These are phyloP conservation scores for Ia io DNA, from an alignment of 2,113 vertebrate genomes.

Conservation along the genomic window DNA sequence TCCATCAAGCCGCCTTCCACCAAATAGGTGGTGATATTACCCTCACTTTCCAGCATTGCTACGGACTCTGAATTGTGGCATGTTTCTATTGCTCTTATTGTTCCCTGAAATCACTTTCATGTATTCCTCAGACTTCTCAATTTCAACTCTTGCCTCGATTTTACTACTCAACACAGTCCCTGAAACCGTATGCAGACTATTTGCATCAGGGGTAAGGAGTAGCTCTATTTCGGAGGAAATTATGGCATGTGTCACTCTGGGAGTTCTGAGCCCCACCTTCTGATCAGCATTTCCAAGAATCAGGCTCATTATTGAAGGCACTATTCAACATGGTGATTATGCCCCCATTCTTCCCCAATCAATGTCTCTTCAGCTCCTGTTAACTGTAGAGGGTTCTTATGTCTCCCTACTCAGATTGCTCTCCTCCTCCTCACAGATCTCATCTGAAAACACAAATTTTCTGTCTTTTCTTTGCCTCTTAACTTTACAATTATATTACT, in stretches of 20 bases:
- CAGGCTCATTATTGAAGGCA: conserved; percentile 13
- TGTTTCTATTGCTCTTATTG: background rate
- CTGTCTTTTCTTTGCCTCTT: conserved; percentile 62
- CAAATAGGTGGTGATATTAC: background rate
- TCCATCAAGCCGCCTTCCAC: background rate
- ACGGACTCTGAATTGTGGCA: fast-evolving
- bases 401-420: conserved; percentile 27
- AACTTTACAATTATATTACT: conserved; percentile 60
- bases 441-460: conserved; percentile 73
- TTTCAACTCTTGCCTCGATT: background rate
- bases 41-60: background rate
- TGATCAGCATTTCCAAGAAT: conserved; percentile 47
- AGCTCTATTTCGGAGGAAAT: conserved; percentile 61
- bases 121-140: background rate
- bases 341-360: conserved; percentile 65
- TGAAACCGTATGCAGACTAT: background rate
- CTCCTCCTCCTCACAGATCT: conserved; percentile 58
- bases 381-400: conserved; percentile 55
- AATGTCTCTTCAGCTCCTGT: conserved; percentile 60
- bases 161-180: background rate
- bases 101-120: background rate
- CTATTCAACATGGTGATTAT: conserved; percentile 42
- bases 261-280: conserved; percentile 34
- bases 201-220: background rate
- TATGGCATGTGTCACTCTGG: conserved; percentile 41